Conservation (phyloP, 2,113 vertebrate genomes). For the Indicator maculatus region DNA sequence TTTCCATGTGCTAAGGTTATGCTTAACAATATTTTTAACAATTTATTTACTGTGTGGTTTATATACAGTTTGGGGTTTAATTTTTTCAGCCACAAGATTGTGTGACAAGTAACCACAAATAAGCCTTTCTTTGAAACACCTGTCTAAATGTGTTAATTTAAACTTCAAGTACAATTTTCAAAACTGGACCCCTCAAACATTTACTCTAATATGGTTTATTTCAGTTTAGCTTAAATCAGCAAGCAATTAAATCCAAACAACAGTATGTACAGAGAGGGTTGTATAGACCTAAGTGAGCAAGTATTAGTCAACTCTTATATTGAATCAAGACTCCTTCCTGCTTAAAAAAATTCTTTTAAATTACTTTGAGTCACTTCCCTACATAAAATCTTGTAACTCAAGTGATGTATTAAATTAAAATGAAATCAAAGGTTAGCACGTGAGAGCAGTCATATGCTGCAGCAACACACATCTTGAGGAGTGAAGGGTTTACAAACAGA, state of each 20-base stretch:
- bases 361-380: neutral
- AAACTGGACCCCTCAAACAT: neutral
- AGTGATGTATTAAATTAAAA: conserved; percentile 40
- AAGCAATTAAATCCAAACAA: neutral
- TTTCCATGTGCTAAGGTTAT: neutral
- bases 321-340: neutral
- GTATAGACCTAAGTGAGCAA: neutral
- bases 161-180: conserved; percentile 1
- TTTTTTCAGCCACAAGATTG: neutral
- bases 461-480: neutral
- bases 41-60: neutral
- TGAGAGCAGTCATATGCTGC: conserved; percentile 10
- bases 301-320: neutral
- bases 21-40: neutral
- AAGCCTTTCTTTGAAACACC: neutral
- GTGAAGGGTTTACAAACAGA: conserved; percentile 60
- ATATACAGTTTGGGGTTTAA: neutral
- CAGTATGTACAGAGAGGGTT: neutral
- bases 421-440: conserved; percentile 39
- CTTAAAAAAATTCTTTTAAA: neutral
- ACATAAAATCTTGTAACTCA: conserved; percentile 1
- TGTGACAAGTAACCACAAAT: neutral
- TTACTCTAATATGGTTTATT: neutral
- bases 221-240: neutral
- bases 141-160: neutral